phyloP scores from a whole-genome alignment of 1,140 invertebrate species.

The Leptonema lineaticorne region DNA sequence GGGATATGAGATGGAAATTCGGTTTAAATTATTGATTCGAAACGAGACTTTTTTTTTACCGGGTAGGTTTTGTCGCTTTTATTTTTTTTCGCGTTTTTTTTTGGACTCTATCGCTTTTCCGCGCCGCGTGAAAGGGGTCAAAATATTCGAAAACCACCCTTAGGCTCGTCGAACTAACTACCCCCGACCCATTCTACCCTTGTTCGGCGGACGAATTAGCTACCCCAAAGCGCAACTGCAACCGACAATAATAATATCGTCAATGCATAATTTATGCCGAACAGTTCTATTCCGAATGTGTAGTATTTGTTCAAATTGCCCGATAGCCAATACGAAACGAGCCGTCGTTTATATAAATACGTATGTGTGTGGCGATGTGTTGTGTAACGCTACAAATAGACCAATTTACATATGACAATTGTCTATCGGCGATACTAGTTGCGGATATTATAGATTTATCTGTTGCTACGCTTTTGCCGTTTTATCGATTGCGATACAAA shows the following conservation, averaged over 20 bases:
- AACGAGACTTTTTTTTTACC: too few relatives aligned
- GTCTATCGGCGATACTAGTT: not conserved
- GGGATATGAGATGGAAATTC: too few relatives aligned
- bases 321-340: not conserved
- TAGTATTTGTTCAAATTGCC: conserved; percentile 21
- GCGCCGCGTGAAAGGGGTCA: not conserved
- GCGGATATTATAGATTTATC: not conserved
- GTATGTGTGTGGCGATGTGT: not conserved
- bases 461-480: too few relatives aligned
- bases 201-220: conserved; percentile 34
- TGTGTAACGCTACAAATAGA: not conserved
- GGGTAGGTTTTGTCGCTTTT: too few relatives aligned
- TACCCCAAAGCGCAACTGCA: conserved; percentile 20
- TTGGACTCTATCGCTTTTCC: too few relatives aligned
- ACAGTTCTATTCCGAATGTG: conserved; percentile 19
- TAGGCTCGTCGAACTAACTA: too few relatives aligned
- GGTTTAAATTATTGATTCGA: too few relatives aligned
- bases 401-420: conserved; percentile 18
- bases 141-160: not conserved
- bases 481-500: too few relatives aligned
- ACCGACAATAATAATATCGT: conserved; percentile 37
- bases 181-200: not conserved
- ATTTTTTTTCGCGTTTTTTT: too few relatives aligned
- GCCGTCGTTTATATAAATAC: not conserved
- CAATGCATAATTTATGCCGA: conserved; percentile 39